Evolutionary conservation across 1,140 invertebrate species (phyloP), one percentile per base, ranked within the genome.

Genomic region (Prorops nasuta): DNA sequence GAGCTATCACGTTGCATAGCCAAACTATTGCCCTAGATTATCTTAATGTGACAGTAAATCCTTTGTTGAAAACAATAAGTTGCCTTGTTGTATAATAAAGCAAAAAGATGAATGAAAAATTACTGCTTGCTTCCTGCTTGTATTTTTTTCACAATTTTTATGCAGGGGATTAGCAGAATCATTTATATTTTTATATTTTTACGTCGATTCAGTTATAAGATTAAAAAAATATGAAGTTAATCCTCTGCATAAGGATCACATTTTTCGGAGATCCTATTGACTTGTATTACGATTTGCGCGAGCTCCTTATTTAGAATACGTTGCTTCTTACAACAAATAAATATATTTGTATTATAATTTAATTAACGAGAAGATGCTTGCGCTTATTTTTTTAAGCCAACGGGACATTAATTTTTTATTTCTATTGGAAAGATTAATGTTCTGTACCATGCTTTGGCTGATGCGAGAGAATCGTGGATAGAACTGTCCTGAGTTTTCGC

Each of bases 51-150:
- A 70, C 61, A 62, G 62, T 69, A 66, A 70, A 69, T 74, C 66
- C 59, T 71, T 64, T 76, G 71, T 76, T 73, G 52, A 67, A 69
- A 63, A 72, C 59, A 55, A 63, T 69, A 58, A 72, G 73, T 70
- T 71, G 69, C 65, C 69, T 74, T 71, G 64, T 74, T 73, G 60
- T 71, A 71, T 63, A 74, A 73, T 73, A 72, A 76, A 74, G 60
- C 58, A 55, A 65, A 71, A 70, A 56, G 60, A 66, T 74, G 58
- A 71, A 69, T 63, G 55, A 71, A 71, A 67, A 56, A 63, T 52
- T 54, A 62, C 63, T 63, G 64, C 67, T 71, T 72, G 66, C 67
- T 71, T 68, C 46, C 54, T 66, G 67, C 68, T 71, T 66, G 56
- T 62, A 43, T 62, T 65, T 48, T 67, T 61, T 63, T 62, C 51